Evolutionary conservation across 2,888 invertebrate genomes (phyloP).

Genomic region (Lasioglossum malachurum): DNA sequence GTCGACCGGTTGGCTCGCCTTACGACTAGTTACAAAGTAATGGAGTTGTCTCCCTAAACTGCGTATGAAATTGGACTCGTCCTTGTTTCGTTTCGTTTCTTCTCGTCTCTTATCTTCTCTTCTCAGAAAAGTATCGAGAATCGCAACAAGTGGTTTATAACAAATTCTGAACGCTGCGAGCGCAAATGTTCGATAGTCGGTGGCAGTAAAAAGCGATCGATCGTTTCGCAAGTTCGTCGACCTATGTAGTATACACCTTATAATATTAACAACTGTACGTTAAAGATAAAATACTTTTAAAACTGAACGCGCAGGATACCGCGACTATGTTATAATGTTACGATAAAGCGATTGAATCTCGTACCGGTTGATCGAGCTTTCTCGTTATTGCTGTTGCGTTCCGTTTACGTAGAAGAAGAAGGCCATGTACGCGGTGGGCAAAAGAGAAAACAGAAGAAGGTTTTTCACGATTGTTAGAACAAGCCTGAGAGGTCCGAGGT

Average conservation of each 20-base stretch:
- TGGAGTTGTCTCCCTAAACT: not conserved
- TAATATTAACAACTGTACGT: not conserved
- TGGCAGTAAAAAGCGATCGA: not conserved
- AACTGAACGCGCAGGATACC: not conserved
- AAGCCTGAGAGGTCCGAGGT: not conserved
- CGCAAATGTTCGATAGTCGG: not conserved
- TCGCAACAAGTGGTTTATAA: not conserved
- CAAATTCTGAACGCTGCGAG: not conserved
- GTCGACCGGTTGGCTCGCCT: slow-evolving; percentile 16
- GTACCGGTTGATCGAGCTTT: not conserved
- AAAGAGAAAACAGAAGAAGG: slow-evolving; percentile 72
- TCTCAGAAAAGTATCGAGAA: not conserved
- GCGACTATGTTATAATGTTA: not conserved
- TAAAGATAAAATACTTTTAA: not conserved
- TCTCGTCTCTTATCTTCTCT: not conserved
- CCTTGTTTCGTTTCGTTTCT: not conserved
- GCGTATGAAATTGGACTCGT: not conserved
- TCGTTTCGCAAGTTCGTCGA: not conserved
- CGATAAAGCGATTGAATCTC: not conserved
- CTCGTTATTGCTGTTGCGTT: slow-evolving; percentile 14
- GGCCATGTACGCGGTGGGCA: slow-evolving; percentile 73
- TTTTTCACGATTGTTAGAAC: slow-evolving; percentile 66
- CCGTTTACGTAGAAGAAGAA: slow-evolving; percentile 71
- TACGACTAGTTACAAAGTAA: slow-evolving; percentile 7
- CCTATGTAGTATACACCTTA: not conserved